Percentiles rank a stretch among this genome's conserved stretches.
Conservation (phyloP, 2,888 invertebrate species). For the Amphipyra tragopoginis region DNA sequence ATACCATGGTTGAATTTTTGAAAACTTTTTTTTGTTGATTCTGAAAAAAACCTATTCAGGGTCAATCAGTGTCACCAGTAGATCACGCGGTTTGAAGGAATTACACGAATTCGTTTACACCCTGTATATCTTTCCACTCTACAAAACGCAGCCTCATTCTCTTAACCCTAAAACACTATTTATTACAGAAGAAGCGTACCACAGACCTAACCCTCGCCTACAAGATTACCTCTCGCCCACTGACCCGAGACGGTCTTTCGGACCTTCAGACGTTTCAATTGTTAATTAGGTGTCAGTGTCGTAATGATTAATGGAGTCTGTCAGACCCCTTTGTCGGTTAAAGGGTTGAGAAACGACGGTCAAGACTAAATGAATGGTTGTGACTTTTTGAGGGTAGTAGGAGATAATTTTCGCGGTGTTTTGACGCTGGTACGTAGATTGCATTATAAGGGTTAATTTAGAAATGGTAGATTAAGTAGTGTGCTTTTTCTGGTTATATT, state of each 20-base stretch:
- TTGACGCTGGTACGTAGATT: slow-evolving; percentile 23
- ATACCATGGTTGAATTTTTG: no score
- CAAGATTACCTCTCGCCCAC: slow-evolving; percentile 60
- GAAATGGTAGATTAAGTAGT: neutral
- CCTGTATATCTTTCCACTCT: neutral
- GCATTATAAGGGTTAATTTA: neutral
- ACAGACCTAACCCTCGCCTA: slow-evolving; percentile 27
- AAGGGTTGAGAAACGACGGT: slow-evolving; percentile 63
- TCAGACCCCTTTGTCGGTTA: slow-evolving; percentile 64
- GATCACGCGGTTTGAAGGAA: no score
- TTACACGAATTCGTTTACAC: no score
- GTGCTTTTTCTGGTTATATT: no score
- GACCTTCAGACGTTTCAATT: slow-evolving; percentile 66
- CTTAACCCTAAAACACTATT: slow-evolving; percentile 25
- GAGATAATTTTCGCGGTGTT: slow-evolving; percentile 53
- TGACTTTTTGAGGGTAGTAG: slow-evolving; percentile 49
- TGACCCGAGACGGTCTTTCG: slow-evolving; percentile 57
- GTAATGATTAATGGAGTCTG: slow-evolving; percentile 66
- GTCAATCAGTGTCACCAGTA: no score
- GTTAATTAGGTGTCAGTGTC: slow-evolving; percentile 68
- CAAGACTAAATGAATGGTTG: slow-evolving; percentile 59
- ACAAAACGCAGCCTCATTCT: slow-evolving; percentile 10
- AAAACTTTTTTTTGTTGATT: no score
- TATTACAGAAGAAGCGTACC: slow-evolving; percentile 35
- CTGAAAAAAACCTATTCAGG: no score